Evolutionary conservation across 2,797 vertebrate genomes (phyloP).

Genomic region (Sebastes iracundus): DNA sequence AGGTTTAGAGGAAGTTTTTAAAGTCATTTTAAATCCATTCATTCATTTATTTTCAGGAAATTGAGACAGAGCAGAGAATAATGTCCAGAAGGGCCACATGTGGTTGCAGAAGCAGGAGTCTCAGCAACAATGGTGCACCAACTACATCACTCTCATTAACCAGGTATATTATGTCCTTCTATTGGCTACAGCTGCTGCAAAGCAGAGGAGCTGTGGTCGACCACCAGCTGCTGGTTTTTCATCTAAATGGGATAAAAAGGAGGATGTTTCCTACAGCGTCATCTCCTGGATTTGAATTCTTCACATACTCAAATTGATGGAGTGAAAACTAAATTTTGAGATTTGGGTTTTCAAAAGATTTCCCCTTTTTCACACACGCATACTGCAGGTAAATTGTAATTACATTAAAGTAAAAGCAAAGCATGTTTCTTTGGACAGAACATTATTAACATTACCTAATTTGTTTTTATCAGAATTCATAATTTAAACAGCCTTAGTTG

Average conservation of each 20-base stretch:
- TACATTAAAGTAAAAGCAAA: not conserved
- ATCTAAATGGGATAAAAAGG: constrained; percentile 65
- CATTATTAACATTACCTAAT: not conserved
- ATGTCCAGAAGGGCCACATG: not conserved
- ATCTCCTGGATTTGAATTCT: constrained; percentile 57
- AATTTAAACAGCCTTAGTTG: not conserved
- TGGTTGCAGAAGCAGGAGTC: not conserved
- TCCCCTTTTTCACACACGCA: not conserved
- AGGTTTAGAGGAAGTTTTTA: not conserved
- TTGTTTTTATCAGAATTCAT: not conserved
- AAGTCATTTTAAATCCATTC: not conserved
- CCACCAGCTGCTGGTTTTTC: constrained; percentile 48
- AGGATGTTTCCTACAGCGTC: not conserved
- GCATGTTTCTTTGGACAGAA: not conserved
- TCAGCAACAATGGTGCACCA: not conserved
- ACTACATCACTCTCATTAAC: not conserved
- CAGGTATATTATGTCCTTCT: not conserved
- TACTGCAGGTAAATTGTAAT: not conserved
- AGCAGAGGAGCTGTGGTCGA: not conserved
- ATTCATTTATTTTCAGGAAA: not conserved
- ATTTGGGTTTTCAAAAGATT: not conserved
- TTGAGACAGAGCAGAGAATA: not conserved
- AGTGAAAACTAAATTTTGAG: not conserved
- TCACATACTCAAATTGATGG: constrained; percentile 30
- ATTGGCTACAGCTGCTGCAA: constrained; percentile 53